phyloP scores from a whole-genome alignment of 2,888 invertebrate species.

The Oscheius sp. region DNA sequence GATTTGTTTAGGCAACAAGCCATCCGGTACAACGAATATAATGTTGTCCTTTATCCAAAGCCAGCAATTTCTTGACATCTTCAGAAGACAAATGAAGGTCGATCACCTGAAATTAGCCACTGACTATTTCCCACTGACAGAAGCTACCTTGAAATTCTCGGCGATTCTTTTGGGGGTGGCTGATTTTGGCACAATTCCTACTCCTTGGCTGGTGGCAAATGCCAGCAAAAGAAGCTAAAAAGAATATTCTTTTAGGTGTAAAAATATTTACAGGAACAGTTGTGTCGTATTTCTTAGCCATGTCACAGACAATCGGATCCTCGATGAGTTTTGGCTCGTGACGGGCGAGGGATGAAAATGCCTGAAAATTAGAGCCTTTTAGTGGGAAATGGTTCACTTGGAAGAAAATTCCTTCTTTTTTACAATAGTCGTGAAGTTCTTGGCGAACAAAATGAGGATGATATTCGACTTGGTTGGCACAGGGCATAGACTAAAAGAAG shows the following conservation, averaged over 20 bases:
- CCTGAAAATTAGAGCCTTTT: conserved; percentile 66
- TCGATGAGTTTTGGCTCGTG: conserved; percentile 76
- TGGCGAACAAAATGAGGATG: conserved; percentile 75
- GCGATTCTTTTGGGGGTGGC: conserved; percentile 62
- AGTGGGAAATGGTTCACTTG: conserved; percentile 54
- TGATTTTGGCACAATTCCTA: conserved; percentile 76
- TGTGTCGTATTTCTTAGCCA: conserved; percentile 78
- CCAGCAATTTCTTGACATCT: conserved; percentile 57
- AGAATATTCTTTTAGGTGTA: too few species aligned
- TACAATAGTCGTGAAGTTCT: conserved; percentile 73
- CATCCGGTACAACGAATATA: conserved; percentile 45
- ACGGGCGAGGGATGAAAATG: conserved; percentile 75
- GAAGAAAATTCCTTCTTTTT: conserved; percentile 73
- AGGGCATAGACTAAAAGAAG: conserved; percentile 37
- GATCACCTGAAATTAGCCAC: conserved; percentile 34
- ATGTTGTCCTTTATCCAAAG: conserved; percentile 56
- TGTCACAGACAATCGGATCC: conserved; percentile 78
- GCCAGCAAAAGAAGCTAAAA: conserved; percentile 77
- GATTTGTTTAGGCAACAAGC: conserved; percentile 10
- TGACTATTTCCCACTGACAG: conserved; percentile 46
- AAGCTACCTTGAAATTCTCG: conserved; percentile 61
- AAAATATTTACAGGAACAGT: conserved; percentile 58
- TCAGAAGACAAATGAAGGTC: conserved; percentile 49
- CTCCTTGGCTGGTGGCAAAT: conserved; percentile 83
- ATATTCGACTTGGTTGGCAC: conserved; percentile 73